These are phyloP conservation scores for Ectobius pallidus DNA, from an alignment of 2,888 invertebrate genomes.

Conservation along the genomic window DNA sequence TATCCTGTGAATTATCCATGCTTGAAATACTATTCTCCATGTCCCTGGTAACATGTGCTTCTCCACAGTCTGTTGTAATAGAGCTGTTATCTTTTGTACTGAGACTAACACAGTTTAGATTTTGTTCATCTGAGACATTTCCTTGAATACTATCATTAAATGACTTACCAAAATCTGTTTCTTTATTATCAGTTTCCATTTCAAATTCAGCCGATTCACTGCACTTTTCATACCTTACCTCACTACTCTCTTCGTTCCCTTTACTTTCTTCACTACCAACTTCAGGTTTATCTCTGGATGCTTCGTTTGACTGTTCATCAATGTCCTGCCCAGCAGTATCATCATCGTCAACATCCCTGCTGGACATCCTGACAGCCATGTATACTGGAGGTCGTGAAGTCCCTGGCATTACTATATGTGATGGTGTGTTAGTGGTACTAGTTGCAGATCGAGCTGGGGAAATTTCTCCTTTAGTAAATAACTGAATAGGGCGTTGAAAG, in stretches of 20 bases:
- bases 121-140: neutral
- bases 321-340: conserved; percentile 3
- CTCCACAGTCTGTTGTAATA: too few relatives aligned
- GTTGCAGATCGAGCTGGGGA: conserved; percentile 10
- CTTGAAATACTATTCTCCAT: too few relatives aligned
- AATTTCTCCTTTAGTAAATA: conserved; percentile 52
- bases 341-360: conserved; percentile 25
- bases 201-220: neutral
- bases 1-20: too few relatives aligned
- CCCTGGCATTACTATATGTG: neutral
- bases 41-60: too few relatives aligned
- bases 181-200: neutral
- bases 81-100: too few relatives aligned
- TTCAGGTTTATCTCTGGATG: too few relatives aligned
- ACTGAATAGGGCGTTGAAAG: conserved; percentile 77
- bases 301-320: too few relatives aligned
- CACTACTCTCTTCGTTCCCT: neutral
- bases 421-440: conserved; percentile 21
- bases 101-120: neutral
- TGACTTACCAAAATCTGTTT: neutral
- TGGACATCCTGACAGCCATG: conserved; percentile 25
- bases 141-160: neutral
- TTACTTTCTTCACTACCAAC: conserved; percentile 17
- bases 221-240: neutral
- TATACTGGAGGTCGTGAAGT: conserved; percentile 25